phyloP scores from a whole-genome alignment of 2,888 invertebrate species.

The Eurytoma californica region DNA sequence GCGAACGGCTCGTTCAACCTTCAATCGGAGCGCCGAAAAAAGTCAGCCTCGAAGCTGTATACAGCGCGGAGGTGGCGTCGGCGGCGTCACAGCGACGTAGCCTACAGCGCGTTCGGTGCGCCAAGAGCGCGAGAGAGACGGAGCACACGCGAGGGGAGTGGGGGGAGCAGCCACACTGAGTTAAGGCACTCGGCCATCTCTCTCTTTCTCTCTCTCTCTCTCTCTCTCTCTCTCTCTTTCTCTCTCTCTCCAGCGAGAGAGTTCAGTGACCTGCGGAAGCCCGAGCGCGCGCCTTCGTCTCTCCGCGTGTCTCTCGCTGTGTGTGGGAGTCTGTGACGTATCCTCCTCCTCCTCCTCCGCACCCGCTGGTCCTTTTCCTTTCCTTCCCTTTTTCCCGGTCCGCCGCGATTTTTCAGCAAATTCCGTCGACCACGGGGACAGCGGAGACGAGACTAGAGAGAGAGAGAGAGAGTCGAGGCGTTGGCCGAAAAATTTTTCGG shows the following conservation, averaged over 20 bases:
- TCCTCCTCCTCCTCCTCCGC: neutral
- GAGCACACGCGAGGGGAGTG: slow-evolving; percentile 16
- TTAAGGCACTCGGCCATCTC: no score
- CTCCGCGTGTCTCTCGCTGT: slow-evolving; percentile 12
- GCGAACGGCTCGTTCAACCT: no score
- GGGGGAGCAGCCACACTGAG: slow-evolving; percentile 3
- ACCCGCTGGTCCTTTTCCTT: neutral
- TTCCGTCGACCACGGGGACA: no score
- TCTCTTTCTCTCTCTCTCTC: no score
- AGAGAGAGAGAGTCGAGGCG: neutral
- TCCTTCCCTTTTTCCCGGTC: neutral
- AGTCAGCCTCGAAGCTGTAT: no score
- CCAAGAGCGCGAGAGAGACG: slow-evolving; percentile 10
- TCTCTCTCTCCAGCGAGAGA: slow-evolving; percentile 20
- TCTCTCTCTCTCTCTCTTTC: no score
- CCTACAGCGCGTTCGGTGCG: slow-evolving; percentile 12
- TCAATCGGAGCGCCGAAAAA: no score
- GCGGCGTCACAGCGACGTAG: neutral
- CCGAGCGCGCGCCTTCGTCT: slow-evolving; percentile 25
- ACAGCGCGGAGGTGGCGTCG: neutral
- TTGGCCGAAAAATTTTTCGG: no score
- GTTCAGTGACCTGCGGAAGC: slow-evolving; percentile 56
- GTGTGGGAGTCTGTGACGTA: neutral
- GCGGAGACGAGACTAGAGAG: neutral
- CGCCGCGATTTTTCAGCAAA: slow-evolving; percentile 16